A percentile compares a stretch with the other conserved stretches of the same genome.
phyloP scores from a whole-genome alignment of 2,113 vertebrate genomes.

The Myrmecophaga tridactyla region DNA sequence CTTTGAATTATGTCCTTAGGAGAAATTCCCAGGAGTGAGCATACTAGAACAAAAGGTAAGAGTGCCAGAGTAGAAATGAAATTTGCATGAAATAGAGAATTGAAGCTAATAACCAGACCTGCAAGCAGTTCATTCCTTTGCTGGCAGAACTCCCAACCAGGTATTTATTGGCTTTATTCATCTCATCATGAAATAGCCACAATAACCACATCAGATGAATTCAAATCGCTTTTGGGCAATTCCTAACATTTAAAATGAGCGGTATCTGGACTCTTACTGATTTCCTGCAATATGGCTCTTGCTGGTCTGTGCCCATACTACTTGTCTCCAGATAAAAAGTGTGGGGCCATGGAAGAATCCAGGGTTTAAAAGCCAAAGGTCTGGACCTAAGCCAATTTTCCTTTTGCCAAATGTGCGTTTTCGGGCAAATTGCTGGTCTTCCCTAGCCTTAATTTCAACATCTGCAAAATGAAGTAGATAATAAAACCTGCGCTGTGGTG shows the following conservation, averaged over 20 bases:
- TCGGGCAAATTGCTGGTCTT: not conserved
- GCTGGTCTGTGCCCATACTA: not conserved
- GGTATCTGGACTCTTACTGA: rapidly evolving
- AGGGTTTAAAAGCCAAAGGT: not conserved
- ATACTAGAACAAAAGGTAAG: not conserved
- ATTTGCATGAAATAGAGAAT: not conserved
- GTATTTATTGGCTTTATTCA: not conserved
- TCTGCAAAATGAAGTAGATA: not conserved
- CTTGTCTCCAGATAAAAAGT: not conserved
- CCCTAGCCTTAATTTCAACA: not conserved
- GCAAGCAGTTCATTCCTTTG: not conserved
- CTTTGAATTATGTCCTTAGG: not conserved
- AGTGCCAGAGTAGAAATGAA: not conserved
- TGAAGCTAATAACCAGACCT: not conserved
- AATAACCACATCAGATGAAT: not conserved
- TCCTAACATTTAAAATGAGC: not conserved
- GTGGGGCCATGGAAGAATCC: not conserved
- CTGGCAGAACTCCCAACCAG: not conserved
- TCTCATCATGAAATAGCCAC: not conserved
- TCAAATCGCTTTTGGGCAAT: no score
- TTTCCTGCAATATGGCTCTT: rapidly evolving
- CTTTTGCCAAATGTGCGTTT: not conserved
- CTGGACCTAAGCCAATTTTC: not conserved
- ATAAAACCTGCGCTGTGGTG: not conserved
- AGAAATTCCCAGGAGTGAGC: not conserved